phyloP scores from a whole-genome alignment of 2,797 vertebrate species.

The Girardinus metallicus region DNA sequence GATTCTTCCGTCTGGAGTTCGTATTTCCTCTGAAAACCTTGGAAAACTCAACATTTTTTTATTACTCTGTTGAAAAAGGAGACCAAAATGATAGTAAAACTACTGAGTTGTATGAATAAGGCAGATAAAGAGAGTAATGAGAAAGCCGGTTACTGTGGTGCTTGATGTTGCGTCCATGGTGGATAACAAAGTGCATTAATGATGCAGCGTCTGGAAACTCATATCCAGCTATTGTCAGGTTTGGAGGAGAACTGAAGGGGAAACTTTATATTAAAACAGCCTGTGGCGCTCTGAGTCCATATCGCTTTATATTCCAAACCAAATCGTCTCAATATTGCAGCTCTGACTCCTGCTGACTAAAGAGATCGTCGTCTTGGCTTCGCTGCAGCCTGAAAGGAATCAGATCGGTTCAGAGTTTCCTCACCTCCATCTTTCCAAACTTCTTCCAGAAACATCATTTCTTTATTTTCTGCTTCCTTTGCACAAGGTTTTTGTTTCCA shows the following conservation, averaged over 20 bases:
- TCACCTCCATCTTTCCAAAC: constrained; percentile 1
- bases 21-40: neutral
- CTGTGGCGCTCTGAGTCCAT: constrained; percentile 40
- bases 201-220: constrained; percentile 61
- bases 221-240: constrained; percentile 63
- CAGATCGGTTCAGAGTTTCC: constrained; percentile 2
- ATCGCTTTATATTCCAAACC: constrained; percentile 51
- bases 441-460: neutral
- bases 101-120: neutral
- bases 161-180: constrained; percentile 18
- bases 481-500: neutral
- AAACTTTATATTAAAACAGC: constrained; percentile 71
- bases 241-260: constrained; percentile 63
- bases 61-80: neutral
- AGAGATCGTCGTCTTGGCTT: constrained; percentile 25
- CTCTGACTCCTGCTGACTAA: constrained; percentile 59
- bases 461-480: neutral
- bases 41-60: too few species aligned
- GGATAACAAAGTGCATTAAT: constrained; percentile 66
- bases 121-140: constrained; percentile 18
- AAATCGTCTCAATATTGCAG: constrained; percentile 55
- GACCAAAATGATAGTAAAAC: neutral
- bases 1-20: neutral
- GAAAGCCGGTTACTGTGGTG: neutral
- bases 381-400: neutral